A percentile compares a stretch with the other conserved stretches of the same genome.
Evolutionary conservation across 2,888 invertebrate species (phyloP).

Genomic region (Papilio demoleus): DNA sequence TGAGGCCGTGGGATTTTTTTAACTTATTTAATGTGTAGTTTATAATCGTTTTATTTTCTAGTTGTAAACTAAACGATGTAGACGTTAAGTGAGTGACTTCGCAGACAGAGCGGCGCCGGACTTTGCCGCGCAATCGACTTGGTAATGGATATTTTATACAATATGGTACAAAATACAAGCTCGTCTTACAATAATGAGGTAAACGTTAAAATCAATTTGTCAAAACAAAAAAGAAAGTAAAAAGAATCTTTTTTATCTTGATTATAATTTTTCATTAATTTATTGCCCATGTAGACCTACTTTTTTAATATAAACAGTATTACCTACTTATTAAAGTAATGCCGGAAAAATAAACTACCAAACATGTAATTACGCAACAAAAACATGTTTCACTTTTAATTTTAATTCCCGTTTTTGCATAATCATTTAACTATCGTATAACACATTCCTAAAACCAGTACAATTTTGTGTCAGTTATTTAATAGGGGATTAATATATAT

Average conservation of each 20-base stretch:
- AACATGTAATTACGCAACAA: conserved; percentile 2
- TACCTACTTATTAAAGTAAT: background rate
- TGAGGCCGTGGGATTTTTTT: conserved; percentile 9
- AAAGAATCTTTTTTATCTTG: too few relatives aligned
- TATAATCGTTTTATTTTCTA: conserved; percentile 13
- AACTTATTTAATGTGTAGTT: background rate
- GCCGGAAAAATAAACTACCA: background rate
- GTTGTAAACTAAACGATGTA: background rate
- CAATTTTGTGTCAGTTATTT: background rate
- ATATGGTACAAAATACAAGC: background rate
- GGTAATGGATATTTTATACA: background rate
- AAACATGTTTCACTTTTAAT: conserved; percentile 1
- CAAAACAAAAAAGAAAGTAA: background rate
- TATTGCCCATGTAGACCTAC: too few relatives aligned
- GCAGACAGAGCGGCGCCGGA: conserved; percentile 73
- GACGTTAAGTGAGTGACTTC: conserved; percentile 43
- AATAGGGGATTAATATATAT: background rate
- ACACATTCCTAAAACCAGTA: conserved; percentile 1
- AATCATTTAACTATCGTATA: background rate
- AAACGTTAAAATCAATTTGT: background rate
- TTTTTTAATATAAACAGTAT: too few relatives aligned
- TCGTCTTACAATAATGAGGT: background rate
- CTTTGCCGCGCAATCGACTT: conserved; percentile 15
- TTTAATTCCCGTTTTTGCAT: conserved; percentile 10
- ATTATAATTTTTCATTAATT: too few relatives aligned